Evolutionary conservation across 2,888 invertebrate genomes (phyloP), one percentile per base, ranked within the genome.

Genomic region (Netelia fuscicornis): DNA sequence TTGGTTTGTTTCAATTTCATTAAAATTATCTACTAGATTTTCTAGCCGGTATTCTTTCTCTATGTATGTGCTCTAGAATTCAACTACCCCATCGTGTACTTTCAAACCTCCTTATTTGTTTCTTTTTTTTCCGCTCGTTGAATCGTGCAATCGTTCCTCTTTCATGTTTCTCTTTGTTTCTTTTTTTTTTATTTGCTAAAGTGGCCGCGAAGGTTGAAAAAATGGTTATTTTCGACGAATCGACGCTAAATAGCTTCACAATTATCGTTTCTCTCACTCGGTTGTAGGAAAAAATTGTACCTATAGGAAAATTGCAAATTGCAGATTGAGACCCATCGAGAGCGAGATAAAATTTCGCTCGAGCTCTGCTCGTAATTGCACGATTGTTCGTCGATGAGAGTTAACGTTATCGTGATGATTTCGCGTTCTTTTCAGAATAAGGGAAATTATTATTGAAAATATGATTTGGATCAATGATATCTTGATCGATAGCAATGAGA

Each of bases 21-120:
- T 80, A 58, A 76, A 67, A 77, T 78, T 71, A 67, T 85, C 82
- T 85, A 85, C 85, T 71, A 70, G 65, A 71, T 48, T 81, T 13
- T 56, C 75, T 75, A 44, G 37, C 42, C 64, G 79, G 75, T 64
- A 17, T 71, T 20, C 25, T 64, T 54, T 70, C 6, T 67, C 62
- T 77, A 76, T 9, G 2, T 67, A 64, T 54, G 48, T 67, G 62
- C 44, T 23, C 54, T 56, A 37, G 72, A 71, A 74, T 74, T 71
- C 58, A 13, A 65, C 56, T 71, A 76, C 65, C n/a, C 71, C 72
- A 11, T 79, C 75, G 71, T 58, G 72, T 67, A 82, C 79, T 86
- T 86, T 86, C 81, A 79, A 70, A 72, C 67, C 70, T 70, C 37
- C 20, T 25, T 54, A 13, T 74, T 9, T 17, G 13, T 67, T 17